phyloP scores from a whole-genome alignment of 2,113 vertebrate genomes.

The Caretta caretta region DNA sequence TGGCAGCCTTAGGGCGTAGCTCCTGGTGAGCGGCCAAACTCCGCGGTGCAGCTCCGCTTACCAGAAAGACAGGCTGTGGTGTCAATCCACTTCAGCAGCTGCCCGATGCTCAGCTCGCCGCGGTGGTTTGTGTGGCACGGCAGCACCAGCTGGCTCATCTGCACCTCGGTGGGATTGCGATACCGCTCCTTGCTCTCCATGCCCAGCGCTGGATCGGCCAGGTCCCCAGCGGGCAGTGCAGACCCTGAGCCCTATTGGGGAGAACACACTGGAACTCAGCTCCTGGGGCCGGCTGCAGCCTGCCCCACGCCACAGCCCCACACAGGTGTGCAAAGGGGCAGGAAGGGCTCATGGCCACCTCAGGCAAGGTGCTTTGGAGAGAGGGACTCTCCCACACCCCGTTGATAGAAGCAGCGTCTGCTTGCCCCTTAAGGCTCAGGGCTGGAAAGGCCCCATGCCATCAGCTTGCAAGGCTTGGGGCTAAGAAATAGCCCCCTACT shows the following conservation, averaged over 20 bases:
- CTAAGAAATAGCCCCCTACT: neutral
- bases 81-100: constrained; percentile 99
- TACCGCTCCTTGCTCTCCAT: constrained; percentile 49
- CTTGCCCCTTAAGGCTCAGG: neutral
- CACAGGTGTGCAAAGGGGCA: neutral
- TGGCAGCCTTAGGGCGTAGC: too few species aligned
- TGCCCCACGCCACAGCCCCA: neutral
- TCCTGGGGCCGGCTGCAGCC: neutral
- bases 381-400: too few species aligned
- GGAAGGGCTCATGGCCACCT: neutral
- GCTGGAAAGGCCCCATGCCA: neutral
- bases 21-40: too few species aligned
- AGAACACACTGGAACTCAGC: neutral
- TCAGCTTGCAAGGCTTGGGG: neutral
- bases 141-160: constrained; percentile 97
- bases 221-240: constrained; percentile 14
- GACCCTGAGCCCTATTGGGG: constrained; percentile 24
- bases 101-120: constrained; percentile 89
- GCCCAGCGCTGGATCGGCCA: constrained; percentile 64
- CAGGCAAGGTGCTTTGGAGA: neutral
- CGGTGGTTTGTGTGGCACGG: constrained; percentile 95
- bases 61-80: constrained; percentile 95
- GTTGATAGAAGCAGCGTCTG: neutral
- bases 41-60: constrained; percentile 51
- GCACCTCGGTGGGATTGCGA: constrained; percentile 92